Evolutionary conservation across 2,888 invertebrate genomes (phyloP), one percentile per base, ranked within the genome.

Genomic region (Pimpla rufipes): DNA sequence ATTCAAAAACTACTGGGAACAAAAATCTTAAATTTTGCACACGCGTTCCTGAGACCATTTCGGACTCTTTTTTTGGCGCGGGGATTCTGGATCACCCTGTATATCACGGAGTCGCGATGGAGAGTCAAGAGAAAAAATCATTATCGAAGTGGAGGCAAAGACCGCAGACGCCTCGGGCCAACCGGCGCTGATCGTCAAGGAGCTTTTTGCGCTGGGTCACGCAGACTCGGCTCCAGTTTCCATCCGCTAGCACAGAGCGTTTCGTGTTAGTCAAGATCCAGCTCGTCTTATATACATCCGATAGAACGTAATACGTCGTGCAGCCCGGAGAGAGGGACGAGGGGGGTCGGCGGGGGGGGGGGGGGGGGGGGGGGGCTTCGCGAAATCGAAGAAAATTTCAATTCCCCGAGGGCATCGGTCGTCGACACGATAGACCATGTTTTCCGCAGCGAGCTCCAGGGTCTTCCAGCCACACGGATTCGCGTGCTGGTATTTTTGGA

Each of bases 331-430:
- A 40, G 52, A 78, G 35, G 35, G 59, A 16, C 35, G 59, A 13
- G n/a, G 47, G n/a, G 42, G 2, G 1, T 42, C 29, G 45, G 55
- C 29, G 76, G 13, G n/a, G 42, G 35, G 16, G n/a, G 13, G 5
- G 73, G 3, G 23, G 23, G 29, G 57, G n/a, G 52, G 1, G 2
- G 37, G n/a, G 45, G 57, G 45, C 18, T 47, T 21, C n/a, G 23
- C 29, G 37, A 42, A 78, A 62, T 70, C 78, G 64, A 70, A 29
- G 70, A 70, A 78, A 70, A 78, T 78, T 70, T 78, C 70, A 64
- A 78, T 78, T 71, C 68, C 59, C 70, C n/a, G 16, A 37, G 8
- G 42, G 70, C 55, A 55, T 37, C 37, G 52, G 37, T 71, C 55
- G 47, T 66, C 18, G 70, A 67, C 29, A 66, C 50, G 55, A 62